Conservation (phyloP, 2,888 invertebrate genomes). For the Temnothorax rugatulus region DNA sequence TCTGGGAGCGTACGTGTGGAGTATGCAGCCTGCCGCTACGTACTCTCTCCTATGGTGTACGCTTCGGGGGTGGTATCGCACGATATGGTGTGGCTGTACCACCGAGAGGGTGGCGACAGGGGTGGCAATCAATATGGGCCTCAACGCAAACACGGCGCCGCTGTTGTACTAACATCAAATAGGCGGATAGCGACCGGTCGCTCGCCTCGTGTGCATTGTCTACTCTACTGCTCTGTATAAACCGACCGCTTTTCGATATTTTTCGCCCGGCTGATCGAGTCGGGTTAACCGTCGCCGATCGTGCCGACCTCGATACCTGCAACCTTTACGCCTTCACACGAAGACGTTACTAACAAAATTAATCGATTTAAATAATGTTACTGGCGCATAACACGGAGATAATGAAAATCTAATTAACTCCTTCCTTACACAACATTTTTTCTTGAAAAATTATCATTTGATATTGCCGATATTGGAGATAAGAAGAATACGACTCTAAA, state of each 20-base stretch:
- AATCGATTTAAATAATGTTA: not conserved
- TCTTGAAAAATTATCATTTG: not conserved
- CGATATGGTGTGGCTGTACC: conserved; percentile 81
- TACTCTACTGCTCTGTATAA: conserved; percentile 82
- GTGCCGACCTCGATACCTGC: conserved; percentile 32
- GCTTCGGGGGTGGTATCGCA: conserved; percentile 76
- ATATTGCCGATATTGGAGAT: not conserved
- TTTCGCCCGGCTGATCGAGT: conserved; percentile 69
- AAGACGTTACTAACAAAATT: conserved; percentile 13
- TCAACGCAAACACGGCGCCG: conserved; percentile 86
- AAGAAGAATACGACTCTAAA: not conserved
- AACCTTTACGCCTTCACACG: not conserved
- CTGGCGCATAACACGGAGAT: not conserved
- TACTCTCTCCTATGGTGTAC: conserved; percentile 75
- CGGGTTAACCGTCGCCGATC: conserved; percentile 55
- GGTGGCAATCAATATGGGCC: conserved; percentile 86
- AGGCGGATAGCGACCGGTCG: conserved; percentile 85
- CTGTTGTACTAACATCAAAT: conserved; percentile 86
- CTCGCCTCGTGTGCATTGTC: conserved; percentile 82
- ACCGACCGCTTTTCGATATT: conserved; percentile 75
- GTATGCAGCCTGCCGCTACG: conserved; percentile 61
- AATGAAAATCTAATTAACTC: not conserved
- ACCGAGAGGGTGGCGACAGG: conserved; percentile 83
- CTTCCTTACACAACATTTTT: not conserved
- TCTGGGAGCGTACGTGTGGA: conserved; percentile 69